These are phyloP conservation scores for Aphaenogaster floridana DNA, from an alignment of 1,140 invertebrate genomes.

Conservation along the genomic window DNA sequence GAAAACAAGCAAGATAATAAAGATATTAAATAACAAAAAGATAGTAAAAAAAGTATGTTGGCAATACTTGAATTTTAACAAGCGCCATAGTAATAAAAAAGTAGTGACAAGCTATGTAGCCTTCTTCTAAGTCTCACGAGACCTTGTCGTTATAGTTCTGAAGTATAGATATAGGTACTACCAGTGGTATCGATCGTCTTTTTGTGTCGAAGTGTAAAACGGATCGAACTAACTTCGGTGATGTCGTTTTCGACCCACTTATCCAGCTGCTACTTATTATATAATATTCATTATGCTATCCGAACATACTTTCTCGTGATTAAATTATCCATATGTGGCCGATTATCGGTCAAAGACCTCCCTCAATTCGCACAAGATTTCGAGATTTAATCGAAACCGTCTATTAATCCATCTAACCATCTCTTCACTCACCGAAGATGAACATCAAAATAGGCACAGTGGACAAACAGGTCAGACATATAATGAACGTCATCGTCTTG, in stretches of 20 bases:
- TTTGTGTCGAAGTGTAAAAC: constrained; percentile 38
- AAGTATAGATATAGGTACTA: constrained; percentile 10
- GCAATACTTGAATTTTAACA: constrained; percentile 7
- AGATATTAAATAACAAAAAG: background rate
- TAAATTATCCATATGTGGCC: constrained; percentile 6
- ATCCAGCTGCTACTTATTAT: constrained; percentile 30
- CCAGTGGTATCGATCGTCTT: constrained; percentile 34
- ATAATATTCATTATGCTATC: constrained; percentile 44
- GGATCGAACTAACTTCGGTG: constrained; percentile 24
- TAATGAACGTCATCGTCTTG: constrained; percentile 91
- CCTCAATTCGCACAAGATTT: background rate
- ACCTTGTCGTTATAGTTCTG: constrained; percentile 21
- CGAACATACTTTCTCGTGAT: constrained; percentile 2
- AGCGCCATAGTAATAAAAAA: background rate
- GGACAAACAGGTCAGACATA: constrained; percentile 89
- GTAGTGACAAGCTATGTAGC: background rate
- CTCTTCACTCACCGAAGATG: constrained; percentile 90
- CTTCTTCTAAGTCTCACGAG: constrained; percentile 12
- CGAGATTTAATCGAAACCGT: background rate
- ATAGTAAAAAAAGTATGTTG: background rate
- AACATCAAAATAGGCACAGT: constrained; percentile 91
- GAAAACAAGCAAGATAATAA: background rate
- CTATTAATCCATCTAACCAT: too few species aligned
- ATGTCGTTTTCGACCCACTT: constrained; percentile 43
- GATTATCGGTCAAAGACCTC: constrained; percentile 1